Evolutionary conservation across 2,797 vertebrate genomes (phyloP), one percentile per base, ranked within the genome.

Genomic region (Lophius americanus): DNA sequence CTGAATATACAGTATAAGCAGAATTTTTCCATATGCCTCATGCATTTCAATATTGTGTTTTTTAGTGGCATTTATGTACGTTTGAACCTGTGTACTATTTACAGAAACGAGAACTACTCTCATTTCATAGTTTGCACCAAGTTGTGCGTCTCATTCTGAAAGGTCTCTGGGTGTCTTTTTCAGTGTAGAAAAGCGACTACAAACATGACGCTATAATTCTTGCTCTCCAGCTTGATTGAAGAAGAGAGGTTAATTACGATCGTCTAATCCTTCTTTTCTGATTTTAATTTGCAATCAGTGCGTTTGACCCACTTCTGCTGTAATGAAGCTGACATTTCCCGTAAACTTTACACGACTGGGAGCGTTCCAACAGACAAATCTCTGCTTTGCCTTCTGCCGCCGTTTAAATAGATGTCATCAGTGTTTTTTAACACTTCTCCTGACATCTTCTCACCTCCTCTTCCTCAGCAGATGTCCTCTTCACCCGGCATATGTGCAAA

Each of bases 221-320:
- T 57, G 61, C 80, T 57, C 75, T 84, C 67, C 46, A 73, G 54
- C 73, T 55, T 88, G 86, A 88, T 84, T 88, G 83, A 84, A 88
- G 83, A 84, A 88, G 85, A 85, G 85, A 78, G 41, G 73, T 84
- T 85, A 83, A 89, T 91, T 88, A 85, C 76, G 84, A 85, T 87
- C 78, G 83, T 81, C 78, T 73, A 79, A 6, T 71, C 70, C 72
- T 59, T 64, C 80, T 72, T 35, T 58, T 64, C 53, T 87, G 85
- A 88, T 87, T 91, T 76, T 84, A 86, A 87, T 84, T 85, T 73
- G 80, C 70, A 50, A 80, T 87, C 47, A 0, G 63, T 51, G 64
- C 69, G 52, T 86, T 84, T 88, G 83, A 83, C 85, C 89, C 76
- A 88, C 58, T 86, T 90, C 81, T 39, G 51, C 33, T 80, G 64